phyloP scores from a whole-genome alignment of 2,888 invertebrate species.

The Lasioglossum malachurum region DNA sequence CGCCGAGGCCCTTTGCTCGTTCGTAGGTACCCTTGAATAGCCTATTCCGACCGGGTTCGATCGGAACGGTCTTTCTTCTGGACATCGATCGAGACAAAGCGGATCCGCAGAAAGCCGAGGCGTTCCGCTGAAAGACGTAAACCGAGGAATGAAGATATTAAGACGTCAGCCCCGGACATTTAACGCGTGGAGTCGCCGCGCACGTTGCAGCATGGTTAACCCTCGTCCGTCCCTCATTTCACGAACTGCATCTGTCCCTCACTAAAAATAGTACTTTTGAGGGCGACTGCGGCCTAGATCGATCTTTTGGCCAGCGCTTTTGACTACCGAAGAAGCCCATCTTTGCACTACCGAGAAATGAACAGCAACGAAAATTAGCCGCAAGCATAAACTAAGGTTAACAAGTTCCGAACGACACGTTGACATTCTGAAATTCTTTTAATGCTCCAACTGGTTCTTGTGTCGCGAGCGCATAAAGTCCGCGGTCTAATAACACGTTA shows the following conservation, averaged over 20 bases:
- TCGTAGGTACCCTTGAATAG: constrained; percentile 44
- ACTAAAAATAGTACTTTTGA: too few species aligned
- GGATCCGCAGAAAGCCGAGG: constrained; percentile 34
- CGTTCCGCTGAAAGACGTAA: constrained; percentile 36
- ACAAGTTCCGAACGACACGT: not conserved
- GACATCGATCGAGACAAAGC: constrained; percentile 62
- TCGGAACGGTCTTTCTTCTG: constrained; percentile 46
- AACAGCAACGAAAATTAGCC: not conserved
- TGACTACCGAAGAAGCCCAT: too few species aligned
- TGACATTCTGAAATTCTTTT: not conserved
- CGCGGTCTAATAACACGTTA: not conserved
- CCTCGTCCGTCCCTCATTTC: too few species aligned
- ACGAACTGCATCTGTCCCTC: too few species aligned
- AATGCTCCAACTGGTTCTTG: not conserved
- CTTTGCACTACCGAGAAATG: too few species aligned
- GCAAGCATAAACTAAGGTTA: not conserved
- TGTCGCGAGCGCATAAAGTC: not conserved
- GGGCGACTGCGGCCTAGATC: too few species aligned
- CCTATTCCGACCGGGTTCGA: constrained; percentile 47
- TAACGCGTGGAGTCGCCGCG: not conserved
- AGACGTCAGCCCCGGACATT: not conserved
- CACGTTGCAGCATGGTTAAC: not conserved
- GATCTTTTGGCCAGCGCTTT: too few species aligned
- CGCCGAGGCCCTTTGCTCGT: constrained; percentile 54
- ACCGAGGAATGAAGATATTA: constrained; percentile 36